Base-by-base conservation (phyloP, 2,888 invertebrate species). In the Caenorhabditis sinica region DNA sequence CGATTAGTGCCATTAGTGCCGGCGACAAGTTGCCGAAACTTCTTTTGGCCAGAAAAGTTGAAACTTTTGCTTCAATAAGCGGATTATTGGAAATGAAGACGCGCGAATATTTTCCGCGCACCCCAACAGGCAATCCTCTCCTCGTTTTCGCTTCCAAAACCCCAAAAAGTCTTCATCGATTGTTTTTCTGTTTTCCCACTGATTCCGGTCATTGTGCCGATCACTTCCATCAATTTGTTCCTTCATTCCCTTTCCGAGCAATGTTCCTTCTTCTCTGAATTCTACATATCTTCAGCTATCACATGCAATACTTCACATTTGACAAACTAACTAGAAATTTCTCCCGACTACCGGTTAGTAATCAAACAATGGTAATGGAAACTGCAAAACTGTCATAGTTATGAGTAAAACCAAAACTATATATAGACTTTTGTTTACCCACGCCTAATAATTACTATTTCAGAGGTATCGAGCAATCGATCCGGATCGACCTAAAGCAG, bases 391-490 rank as follows among this genome's bases (percentile, higher is more conserved):
- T 65, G 56, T 63, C 72, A 66, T 25, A 56, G 56, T 69, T 56
- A 65, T 36, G 43, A 51, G 11, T 69, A 45, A 53, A 53, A 33
- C 49, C 28, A 15, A 23, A 28, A 3, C 60, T 40, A 28, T 45
- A 68, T 69, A 45, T 49, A 28, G 30, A 1, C 28, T 8, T 28
- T n/a, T 25, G 9, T 56, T 13, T 13, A 3, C 15, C 13, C 15
- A 2, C 13, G 1, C 28, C 15, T 4, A 25, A n/a, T 36, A 33
- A 56, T 28, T 23, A 45, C 11, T 51, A 51, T 51, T 92, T 72
- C 86, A 91, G 91, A 86, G 91, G 66, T 92, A 92, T 82, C 91
- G 92, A 17, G 90, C 91, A 53, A 89, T 91, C 69, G 92, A 92
- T 68, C 92, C 92, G 43, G 92, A 92, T 86, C 80, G 88, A 53